phyloP scores from a whole-genome alignment of 2,113 vertebrate species.

The Fulmarus glacialis region DNA sequence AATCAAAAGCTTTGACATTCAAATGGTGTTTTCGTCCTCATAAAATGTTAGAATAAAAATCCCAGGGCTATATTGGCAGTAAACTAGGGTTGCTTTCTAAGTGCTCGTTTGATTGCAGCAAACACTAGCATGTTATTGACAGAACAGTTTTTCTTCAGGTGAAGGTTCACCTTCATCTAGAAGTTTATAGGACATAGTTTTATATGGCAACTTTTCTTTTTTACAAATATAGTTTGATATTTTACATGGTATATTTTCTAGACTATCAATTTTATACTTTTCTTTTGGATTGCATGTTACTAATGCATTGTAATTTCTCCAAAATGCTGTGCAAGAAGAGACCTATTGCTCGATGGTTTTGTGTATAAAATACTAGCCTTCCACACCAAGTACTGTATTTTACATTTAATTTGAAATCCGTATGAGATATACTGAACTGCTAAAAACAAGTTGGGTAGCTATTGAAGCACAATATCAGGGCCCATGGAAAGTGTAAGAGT shows the following conservation, averaged over 20 bases:
- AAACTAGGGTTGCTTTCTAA: not conserved
- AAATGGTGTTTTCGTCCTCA: not conserved
- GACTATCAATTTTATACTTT: not conserved
- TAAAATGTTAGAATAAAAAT: not conserved
- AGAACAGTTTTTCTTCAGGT: conserved; percentile 25
- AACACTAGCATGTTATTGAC: not conserved
- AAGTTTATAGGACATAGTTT: conserved; percentile 11
- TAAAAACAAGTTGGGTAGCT: conserved; percentile 21
- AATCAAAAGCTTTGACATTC: not conserved
- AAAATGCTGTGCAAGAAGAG: not conserved
- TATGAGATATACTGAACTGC: not conserved
- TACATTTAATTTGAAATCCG: conserved; percentile 25
- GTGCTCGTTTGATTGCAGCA: not conserved
- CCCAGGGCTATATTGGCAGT: not conserved
- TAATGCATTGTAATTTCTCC: conserved; percentile 26
- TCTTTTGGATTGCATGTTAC: not conserved
- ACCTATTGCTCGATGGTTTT: not conserved
- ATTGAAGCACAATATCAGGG: not conserved
- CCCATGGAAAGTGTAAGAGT: not conserved
- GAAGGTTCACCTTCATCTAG: not conserved
- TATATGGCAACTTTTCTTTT: not conserved
- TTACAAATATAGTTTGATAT: not conserved
- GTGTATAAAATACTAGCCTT: conserved; percentile 14
- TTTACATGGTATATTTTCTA: not conserved
- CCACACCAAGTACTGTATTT: not conserved